Evolutionary conservation across 1,140 invertebrate genomes (phyloP).

Genomic region (Tetragonula clypearis): DNA sequence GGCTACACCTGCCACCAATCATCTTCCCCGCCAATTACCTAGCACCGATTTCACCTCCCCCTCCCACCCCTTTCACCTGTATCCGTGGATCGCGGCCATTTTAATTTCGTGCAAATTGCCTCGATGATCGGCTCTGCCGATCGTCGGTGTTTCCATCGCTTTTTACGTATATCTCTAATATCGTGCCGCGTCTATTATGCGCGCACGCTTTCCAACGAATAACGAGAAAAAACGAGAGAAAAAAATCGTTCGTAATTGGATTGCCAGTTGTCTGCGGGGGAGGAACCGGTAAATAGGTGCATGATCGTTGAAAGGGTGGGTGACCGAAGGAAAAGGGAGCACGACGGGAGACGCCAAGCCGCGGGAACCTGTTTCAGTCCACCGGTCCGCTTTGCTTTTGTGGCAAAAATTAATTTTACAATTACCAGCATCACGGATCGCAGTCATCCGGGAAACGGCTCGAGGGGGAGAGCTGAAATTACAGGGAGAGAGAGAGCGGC

Average conservation of each 20-base stretch:
- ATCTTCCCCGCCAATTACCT: constrained; percentile 26
- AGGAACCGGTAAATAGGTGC: not conserved
- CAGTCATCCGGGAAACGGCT: constrained; percentile 38
- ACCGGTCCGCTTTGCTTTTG: not conserved
- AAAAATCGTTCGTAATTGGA: constrained; percentile 21
- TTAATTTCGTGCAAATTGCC: constrained; percentile 50
- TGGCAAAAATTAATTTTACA: constrained; percentile 33
- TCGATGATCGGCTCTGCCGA: constrained; percentile 14
- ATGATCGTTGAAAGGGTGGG: not conserved
- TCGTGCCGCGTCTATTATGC: not conserved
- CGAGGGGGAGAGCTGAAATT: constrained; percentile 19
- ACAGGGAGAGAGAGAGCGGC: not conserved
- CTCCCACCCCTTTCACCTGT: too few species aligned
- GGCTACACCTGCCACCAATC: constrained; percentile 37
- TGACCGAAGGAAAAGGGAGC: not conserved
- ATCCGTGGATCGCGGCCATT: not conserved
- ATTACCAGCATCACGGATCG: constrained; percentile 38
- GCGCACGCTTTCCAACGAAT: not conserved
- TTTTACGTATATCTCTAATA: constrained; percentile 10
- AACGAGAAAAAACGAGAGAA: not conserved
- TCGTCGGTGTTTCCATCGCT: not conserved
- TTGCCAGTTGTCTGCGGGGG: not conserved
- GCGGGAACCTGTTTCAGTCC: constrained; percentile 13
- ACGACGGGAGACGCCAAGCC: too few species aligned
- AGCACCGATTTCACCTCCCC: not conserved